Base-by-base conservation (phyloP, 2,113 vertebrate genomes). In the Epinephelus moara region DNA sequence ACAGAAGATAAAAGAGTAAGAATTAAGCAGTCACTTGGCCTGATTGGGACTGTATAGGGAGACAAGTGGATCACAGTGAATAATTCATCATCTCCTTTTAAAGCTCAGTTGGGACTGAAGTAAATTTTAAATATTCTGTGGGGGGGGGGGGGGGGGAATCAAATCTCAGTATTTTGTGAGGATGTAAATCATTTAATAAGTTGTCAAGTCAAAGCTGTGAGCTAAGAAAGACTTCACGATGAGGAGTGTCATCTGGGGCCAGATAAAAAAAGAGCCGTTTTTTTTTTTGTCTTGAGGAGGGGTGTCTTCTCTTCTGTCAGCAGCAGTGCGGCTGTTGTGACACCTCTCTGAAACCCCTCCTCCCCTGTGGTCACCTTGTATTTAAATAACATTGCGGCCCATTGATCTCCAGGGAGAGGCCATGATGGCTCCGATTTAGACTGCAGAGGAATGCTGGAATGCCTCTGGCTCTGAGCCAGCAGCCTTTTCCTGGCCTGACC, bases 371-470 rank as follows among this genome's bases (percentile, higher is more conserved):
- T 83, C 56, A 82, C 78, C 84, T 86, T 80, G 80, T 86, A 91
- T 88, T 91, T 88, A 92, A 93, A 92, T 90, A 93, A 91, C 89
- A 85, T 11, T 25, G 86, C 61, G 40, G 77, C 62, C 73, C 88
- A 89, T 87, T 94, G 92, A 93, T 94, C 90, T 90, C 82, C 25
- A 12, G 80, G 77, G 75, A 88, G 82, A 71, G 75, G 80, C 79
- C 55, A n/a, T 30, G 72, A 79, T 88, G 37, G 76, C 88, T 87
- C 85, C 21, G 50, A 91, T 93, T 94, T 91, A 91, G 89, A 79
- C 80, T 68, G 69, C 61, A 40, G 9, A 90, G 91, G 89, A 92
- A 94, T 89, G 91, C 86, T 21, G 89, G 92, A 93, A 94, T 93
- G 93, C 89, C 83, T 92, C 81, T 78, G 70, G 85, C 89, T 84